Conservation (phyloP, 2,113 vertebrate species). For the Ivindomyrus marchei region DNA sequence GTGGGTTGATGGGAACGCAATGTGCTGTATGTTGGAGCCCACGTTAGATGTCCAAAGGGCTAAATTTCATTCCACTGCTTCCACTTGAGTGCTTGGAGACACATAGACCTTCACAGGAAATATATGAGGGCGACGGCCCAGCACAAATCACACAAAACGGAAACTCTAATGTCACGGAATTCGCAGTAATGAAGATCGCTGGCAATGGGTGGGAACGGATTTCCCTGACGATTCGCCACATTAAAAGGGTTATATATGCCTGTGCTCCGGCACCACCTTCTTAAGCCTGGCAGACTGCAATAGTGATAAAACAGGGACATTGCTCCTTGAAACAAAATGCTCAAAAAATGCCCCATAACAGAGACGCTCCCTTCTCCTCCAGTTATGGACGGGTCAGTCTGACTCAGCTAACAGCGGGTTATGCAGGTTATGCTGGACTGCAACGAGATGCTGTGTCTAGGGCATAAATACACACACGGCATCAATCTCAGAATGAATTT, state of each 20-base stretch:
- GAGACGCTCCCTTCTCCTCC: not conserved
- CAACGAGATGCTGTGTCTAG: conserved; percentile 5
- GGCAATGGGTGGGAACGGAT: not conserved
- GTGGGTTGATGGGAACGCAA: not conserved
- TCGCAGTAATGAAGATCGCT: conserved; percentile 25
- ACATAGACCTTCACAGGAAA: conserved; percentile 20
- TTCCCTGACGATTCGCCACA: not conserved
- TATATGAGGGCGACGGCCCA: conserved; percentile 23
- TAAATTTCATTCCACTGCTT: conserved; percentile 18
- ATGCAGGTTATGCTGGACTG: not conserved
- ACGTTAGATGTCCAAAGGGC: not conserved
- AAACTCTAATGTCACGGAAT: conserved; percentile 11
- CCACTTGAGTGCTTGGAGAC: conserved; percentile 11
- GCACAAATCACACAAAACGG: conserved; percentile 30
- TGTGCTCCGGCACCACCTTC: not conserved
- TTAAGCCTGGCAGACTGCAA: not conserved
- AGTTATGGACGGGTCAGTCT: not conserved
- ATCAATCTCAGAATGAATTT: conserved; percentile 7
- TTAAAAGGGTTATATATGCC: conserved; percentile 1
- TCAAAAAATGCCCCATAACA: not conserved
- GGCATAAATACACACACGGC: conserved; percentile 7
- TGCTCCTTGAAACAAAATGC: not conserved
- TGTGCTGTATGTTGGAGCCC: conserved; percentile 5
- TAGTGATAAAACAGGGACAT: not conserved
- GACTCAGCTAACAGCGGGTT: not conserved